Evolutionary conservation across 2,888 invertebrate genomes (phyloP), one percentile per base, ranked within the genome.

Genomic region (Vandiemenella viatica): DNA sequence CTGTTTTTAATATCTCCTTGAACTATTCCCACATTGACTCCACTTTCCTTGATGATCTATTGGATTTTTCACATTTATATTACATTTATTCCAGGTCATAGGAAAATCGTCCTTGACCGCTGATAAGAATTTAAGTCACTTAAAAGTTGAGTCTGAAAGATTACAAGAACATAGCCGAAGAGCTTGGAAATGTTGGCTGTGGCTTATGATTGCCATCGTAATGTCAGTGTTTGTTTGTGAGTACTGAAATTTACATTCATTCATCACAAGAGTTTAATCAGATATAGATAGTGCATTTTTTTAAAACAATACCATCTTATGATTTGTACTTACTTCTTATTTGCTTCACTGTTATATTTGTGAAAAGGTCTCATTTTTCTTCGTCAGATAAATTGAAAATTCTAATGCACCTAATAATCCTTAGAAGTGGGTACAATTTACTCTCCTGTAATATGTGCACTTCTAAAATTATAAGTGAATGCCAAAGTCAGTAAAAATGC

Each of bases 171-270:
- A 91, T 67, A 90, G 87, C 18, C 77, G 79, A 55, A 80, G 84
- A 53, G 85, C 87, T 0, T 93, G 90, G 79, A 88, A 89, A 61
- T 95, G 93, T 66, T 92, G 92, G 91, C 78, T 93, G 56, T 93
- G 92, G 90, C 68, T 92, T 32, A 84, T 93, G 84, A 72, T 95
- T 47, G 76, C 80, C 5, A 70, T 88, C 44, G 92, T 95, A 43
- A 76, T 89, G 64, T 72, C 80, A 49, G 82, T 88, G 58, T 95
- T 95, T 69, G 80, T 95, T 53, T 85, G 88, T 88, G 68, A 77
- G 83, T 72, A 32, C 20, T 49, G 22, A 51, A 50, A 49, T 46
- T 40, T 46, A 44, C 18, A 3, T 32, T 1, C 32, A 32, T n/a
- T 13, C 32, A 2, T 3, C 10, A 10, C 10, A 17, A 18, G 15